Base-by-base conservation (phyloP, 2,888 invertebrate genomes). In the Pegoplata infirma region DNA sequence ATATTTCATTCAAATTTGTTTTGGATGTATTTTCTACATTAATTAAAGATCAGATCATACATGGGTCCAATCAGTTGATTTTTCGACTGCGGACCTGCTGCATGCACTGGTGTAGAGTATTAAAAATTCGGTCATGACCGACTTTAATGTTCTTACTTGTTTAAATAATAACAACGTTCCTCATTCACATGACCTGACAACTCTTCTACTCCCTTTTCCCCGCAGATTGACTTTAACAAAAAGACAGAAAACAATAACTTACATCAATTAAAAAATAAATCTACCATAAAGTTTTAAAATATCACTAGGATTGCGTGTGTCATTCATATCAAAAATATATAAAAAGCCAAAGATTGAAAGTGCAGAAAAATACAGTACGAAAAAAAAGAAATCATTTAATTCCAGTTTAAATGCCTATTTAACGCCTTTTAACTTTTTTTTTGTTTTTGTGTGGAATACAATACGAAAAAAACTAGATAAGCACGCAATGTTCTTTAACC, bases 341-440 rank as follows among this genome's bases (percentile, higher is more conserved):
- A 66, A 25, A 69, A 59, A 10, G n/a, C n/a, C 12, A 69, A 76
- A 53, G 40, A 61, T 53, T 78, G 47, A 21, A 2, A 40, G n/a
- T 51, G 56, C 28, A 21, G n/a, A n/a, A 36, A 8, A 67, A 19
- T 40, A 16, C 14, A 47, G 49, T 40, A 40, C 10, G 10, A 63
- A 64, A 69, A 53, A 56, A 32, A 46, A 59, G n/a, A 68, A 58
- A 66, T 71, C 66, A 61, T 74, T 79, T 71, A 63, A 79, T 71
- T 75, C 66, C 61, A 71, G 56, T 46, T 67, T 71, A 75, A 79
- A 79, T 63, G 66, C n/a, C 59, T 69, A 74, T 78, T 78, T 74
- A 78, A 77, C 78, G 69, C 75, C 66, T 79, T 74, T 63, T 74
- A 56, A 71, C 40, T 46, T 66, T 61, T n/a, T n/a, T n/a, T n/a